Conservation (phyloP, 2,888 invertebrate species). For the Busseola fusca region DNA sequence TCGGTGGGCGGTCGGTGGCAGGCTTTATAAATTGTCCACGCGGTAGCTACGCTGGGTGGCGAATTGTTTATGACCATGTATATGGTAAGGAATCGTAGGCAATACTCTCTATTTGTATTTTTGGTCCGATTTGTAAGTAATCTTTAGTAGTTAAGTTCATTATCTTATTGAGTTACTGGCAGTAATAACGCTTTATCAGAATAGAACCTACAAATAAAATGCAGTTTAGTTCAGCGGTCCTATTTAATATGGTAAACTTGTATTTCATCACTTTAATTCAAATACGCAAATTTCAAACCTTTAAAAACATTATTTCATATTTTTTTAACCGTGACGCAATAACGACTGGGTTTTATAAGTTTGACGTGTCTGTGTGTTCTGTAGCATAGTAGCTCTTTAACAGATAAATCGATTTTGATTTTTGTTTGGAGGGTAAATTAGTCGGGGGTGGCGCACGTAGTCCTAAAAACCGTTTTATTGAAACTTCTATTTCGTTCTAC, state of each 20-base stretch:
- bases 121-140: constrained; percentile 48
- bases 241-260: background rate
- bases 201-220: background rate
- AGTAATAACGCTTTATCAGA: constrained; percentile 22
- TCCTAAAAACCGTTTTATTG: no score
- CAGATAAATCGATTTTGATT: no score
- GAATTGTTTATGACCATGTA: constrained; percentile 50
- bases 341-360: no score
- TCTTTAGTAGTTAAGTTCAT: constrained; percentile 41
- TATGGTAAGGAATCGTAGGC: constrained; percentile 46
- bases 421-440: no score
- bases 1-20: constrained; percentile 80
- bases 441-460: no score
- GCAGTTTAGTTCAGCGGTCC: background rate
- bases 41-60: constrained; percentile 79
- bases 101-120: constrained; percentile 51
- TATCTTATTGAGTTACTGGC: constrained; percentile 37
- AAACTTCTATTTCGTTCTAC: no score
- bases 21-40: constrained; percentile 78
- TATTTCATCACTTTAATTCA: background rate
- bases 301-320: no score
- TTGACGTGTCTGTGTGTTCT: no score
- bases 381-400: no score
- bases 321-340: no score
- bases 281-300: background rate